Evolutionary conservation across 2,113 vertebrate genomes (phyloP), one percentile per base, ranked within the genome.

Genomic region (Bubalus kerabau): DNA sequence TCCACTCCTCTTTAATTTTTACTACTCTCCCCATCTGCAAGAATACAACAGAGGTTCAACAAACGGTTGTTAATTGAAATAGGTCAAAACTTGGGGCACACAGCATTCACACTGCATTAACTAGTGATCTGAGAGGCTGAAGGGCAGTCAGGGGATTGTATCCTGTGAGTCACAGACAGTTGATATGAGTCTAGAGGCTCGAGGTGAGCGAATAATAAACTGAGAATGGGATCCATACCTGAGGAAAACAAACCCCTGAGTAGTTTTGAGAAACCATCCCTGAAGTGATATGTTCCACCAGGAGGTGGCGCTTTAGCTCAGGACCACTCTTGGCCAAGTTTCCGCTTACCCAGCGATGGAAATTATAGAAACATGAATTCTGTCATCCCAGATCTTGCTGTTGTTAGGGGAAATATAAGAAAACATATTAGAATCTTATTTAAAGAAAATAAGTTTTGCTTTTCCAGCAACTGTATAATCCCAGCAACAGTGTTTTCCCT

Each of bases 371-470:
- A 67, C 7, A 26, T n/a, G 13, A 90, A 16, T 28, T 93, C 24
- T 43, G 28, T 59, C n/a, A 54, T 1, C 36, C 6, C 62, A 91
- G 32, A 57, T 62, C 36, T 93, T 93, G 40, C 26, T 82, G 10
- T 78, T 71, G 6, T 87, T 56, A 83, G 23, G 23, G 32, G 81
- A 90, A 85, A 59, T 28, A 46, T 57, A 62, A 90, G 32, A 67
- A 96, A 54, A 52, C 12, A 16, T 15, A 80, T 87, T 28, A n/a
- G 17, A 64, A 88, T 91, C 17, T 62, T 52, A 87, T 46, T 87
- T 80, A 71, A 93, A 86, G 76, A 59, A 91, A 83, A n/a, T n/a
- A n/a, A 97, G 15, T 26, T 93, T 95, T 83, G 43, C 46, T 85
- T 59, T 94, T 78, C 14, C n/a, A 92, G 56, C 40, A 74, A 85